These are phyloP conservation scores for Macrophya alboannulata DNA, from an alignment of 2,888 invertebrate genomes.

Conservation along the genomic window DNA sequence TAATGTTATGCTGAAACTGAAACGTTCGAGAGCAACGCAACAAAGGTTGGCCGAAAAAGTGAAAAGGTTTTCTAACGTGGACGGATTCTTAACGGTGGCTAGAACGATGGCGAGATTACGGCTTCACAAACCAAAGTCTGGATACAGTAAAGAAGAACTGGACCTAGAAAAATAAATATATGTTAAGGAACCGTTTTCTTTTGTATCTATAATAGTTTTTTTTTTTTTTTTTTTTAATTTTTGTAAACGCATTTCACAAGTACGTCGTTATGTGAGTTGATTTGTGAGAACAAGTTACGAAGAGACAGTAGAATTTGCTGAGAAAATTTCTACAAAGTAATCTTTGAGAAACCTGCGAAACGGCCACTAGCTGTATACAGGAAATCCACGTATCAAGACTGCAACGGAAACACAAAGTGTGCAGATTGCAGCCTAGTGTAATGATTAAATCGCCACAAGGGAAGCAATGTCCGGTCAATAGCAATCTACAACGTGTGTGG, in stretches of 20 bases:
- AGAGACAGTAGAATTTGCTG: not conserved
- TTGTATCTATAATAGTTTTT: not conserved
- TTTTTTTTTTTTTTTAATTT: no score
- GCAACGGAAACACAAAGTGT: not conserved
- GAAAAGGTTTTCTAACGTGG: not conserved
- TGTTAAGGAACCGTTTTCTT: not conserved
- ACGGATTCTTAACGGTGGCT: not conserved
- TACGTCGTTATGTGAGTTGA: not conserved
- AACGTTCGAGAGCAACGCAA: not conserved
- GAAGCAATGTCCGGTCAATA: not conserved
- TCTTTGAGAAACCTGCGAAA: not conserved
- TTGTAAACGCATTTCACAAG: not conserved
- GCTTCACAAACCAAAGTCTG: not conserved
- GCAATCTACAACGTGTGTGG: no score
- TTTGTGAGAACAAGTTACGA: not conserved
- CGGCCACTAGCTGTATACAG: not conserved
- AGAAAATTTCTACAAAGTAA: not conserved
- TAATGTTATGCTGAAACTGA: conserved; percentile 5
- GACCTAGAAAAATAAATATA: not conserved
- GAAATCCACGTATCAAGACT: not conserved
- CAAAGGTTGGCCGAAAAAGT: not conserved
- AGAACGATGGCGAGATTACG: not conserved
- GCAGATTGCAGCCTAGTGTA: not conserved
- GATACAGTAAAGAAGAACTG: not conserved
- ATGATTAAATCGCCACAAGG: not conserved